Conservation (phyloP, 2,888 invertebrate genomes). For the Deroplatys truncata region DNA sequence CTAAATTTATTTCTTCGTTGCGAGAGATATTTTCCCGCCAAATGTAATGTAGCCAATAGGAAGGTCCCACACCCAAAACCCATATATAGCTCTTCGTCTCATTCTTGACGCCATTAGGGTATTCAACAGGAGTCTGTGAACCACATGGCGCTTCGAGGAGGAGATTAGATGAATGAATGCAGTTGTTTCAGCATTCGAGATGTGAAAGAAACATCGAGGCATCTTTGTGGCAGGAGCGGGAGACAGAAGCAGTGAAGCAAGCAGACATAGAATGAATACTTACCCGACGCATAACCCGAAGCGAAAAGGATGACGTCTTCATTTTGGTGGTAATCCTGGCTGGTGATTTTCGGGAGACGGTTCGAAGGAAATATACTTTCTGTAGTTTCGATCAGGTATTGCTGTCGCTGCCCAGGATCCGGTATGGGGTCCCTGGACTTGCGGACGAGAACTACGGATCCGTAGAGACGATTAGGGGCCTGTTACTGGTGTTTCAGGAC, state of each 20-base stretch:
- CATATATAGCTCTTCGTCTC: background rate
- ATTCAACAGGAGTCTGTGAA: background rate
- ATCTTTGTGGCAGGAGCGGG: background rate
- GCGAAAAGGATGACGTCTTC: slow-evolving; percentile 75
- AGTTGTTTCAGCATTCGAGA: too few relatives aligned
- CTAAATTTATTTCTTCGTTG: too few relatives aligned
- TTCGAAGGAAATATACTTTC: background rate
- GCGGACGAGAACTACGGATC: background rate
- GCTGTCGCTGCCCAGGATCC: background rate
- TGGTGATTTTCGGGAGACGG: background rate
- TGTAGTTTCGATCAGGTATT: background rate
- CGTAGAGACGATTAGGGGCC: background rate
- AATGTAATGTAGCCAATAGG: background rate
- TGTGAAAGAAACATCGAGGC: too few relatives aligned
- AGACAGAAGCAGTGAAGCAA: background rate
- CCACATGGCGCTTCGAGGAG: background rate
- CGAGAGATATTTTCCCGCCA: background rate
- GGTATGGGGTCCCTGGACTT: too few relatives aligned
- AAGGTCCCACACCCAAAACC: background rate
- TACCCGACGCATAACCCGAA: slow-evolving; percentile 75
- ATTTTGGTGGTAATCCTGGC: slow-evolving; percentile 48
- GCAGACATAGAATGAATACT: slow-evolving; percentile 42
- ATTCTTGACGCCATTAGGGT: background rate
- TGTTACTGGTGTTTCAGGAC: background rate
- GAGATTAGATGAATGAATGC: too few relatives aligned